Conservation (phyloP, 2,797 vertebrate genomes). For the Okamejei kenojei region DNA sequence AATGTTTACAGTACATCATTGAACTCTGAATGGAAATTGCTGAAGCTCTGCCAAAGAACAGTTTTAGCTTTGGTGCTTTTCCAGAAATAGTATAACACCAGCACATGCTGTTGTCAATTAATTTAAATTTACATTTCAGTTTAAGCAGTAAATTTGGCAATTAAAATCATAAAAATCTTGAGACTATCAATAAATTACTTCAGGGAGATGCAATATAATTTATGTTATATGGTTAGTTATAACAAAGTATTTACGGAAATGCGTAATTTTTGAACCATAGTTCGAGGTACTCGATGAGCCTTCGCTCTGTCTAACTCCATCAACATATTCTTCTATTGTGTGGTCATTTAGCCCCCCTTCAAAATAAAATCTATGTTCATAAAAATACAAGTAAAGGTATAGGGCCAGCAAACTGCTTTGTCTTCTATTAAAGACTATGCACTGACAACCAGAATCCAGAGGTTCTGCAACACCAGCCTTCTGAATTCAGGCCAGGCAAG, state of each 20-base stretch:
- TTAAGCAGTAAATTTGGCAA: slow-evolving; percentile 51
- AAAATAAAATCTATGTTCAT: too few relatives aligned
- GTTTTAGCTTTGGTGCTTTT: slow-evolving; percentile 46
- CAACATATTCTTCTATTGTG: background rate
- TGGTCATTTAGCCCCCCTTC: background rate
- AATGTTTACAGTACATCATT: slow-evolving; percentile 37
- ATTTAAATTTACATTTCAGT: slow-evolving; percentile 49
- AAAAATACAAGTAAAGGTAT: too few relatives aligned
- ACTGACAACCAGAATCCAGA: too few relatives aligned
- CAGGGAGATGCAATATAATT: background rate
- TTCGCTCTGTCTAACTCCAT: background rate
- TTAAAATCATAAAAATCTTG: slow-evolving; percentile 43
- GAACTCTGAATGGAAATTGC: slow-evolving; percentile 50
- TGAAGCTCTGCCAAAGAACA: slow-evolving; percentile 49
- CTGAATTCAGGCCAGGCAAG: too few relatives aligned
- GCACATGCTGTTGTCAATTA: slow-evolving; percentile 51
- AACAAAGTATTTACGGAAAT: background rate
- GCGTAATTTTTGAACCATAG: background rate
- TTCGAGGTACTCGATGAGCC: background rate
- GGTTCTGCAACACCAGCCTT: too few relatives aligned
- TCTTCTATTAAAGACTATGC: too few relatives aligned
- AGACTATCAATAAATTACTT: slow-evolving; percentile 42
- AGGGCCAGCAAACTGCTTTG: too few relatives aligned
- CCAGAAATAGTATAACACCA: slow-evolving; percentile 47
- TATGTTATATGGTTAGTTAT: background rate